Base-by-base conservation (phyloP, 2,797 vertebrate genomes). In the Emys orbicularis region DNA sequence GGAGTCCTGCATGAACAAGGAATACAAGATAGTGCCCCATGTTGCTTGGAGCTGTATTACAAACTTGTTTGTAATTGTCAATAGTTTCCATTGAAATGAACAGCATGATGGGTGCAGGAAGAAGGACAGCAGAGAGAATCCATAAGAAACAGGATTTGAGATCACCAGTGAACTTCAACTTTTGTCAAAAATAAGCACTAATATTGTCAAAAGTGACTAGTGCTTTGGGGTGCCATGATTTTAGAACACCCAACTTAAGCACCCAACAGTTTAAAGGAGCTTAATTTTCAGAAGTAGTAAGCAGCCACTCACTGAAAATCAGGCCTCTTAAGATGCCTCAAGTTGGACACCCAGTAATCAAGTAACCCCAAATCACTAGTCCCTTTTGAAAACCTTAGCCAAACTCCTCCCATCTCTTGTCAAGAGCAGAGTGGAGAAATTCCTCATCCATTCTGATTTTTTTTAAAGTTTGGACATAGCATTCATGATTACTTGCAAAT, bases 1-100 rank as follows among this genome's bases (percentile, higher is more conserved):
- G 3, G 34, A 29, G 16, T 0, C 0, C 61, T 84, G 29, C 3
- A 16, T 3, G 83, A 77, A 13, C 0, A 1, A 44, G 18, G 57
- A 95, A 53, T 52, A 41, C 25, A 1, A 31, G 37, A 37, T 2
- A 15, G n/a, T 83, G 53, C 50, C 77, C 5, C 0, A 12, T 1
- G 1, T 10, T 83, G 79, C 87, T 85, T 88, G 82, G 68, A 93
- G 87, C 77, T 50, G 31, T 65, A n/a, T 0, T 0, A 0, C 41
- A 68, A 86, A 44, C 59, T 89, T 49, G 41, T 4, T 47, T 44
- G 68, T 77, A 84, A 76, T 29, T 2, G 1, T 5, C 47, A 27
- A 12, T 50, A 44, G 12, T 56, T 87, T 81, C 57, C 37, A 31
- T 21, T 61, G 79, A 41, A 11, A 34, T 59, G 87, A n/a, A n/a